A percentile compares a stretch with the other conserved stretches of the same genome.
phyloP scores from a whole-genome alignment of 1,140 invertebrate species.

The Drosophila pachea region DNA sequence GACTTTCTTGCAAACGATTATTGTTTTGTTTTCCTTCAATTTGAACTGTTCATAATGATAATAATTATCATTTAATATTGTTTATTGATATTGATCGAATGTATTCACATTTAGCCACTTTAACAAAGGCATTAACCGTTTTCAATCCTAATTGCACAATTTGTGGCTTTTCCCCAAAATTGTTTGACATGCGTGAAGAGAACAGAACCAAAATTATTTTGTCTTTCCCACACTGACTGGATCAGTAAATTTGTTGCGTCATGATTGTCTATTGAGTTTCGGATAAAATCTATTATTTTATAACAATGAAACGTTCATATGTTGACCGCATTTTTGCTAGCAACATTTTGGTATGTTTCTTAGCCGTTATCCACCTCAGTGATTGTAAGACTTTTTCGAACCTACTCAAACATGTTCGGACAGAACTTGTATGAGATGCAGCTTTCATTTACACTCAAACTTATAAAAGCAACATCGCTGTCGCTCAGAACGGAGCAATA shows the following conservation, averaged over 20 bases:
- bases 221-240: background rate
- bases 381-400: background rate
- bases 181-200: constrained; percentile 3
- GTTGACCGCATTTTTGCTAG: background rate
- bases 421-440: constrained; percentile 3
- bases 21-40: background rate
- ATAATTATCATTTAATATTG: background rate
- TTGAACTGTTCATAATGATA: background rate
- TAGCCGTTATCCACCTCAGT: constrained; percentile 24
- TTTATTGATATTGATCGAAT: constrained; percentile 3
- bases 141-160: constrained; percentile 11
- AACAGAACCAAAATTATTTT: background rate
- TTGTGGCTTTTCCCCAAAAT: constrained; percentile 8
- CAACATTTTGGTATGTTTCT: constrained; percentile 7
- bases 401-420: constrained; percentile 14
- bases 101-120: background rate
- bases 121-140: background rate
- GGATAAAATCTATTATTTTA: background rate
- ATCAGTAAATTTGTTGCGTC: constrained; percentile 7
- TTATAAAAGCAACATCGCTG: constrained; percentile 13
- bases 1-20: no score
- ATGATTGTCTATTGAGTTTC: background rate
- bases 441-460: constrained; percentile 21
- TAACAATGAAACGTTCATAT: background rate
- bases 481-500: background rate